Base-by-base conservation (phyloP, 2,888 invertebrate species). In the Synergus japonicus region DNA sequence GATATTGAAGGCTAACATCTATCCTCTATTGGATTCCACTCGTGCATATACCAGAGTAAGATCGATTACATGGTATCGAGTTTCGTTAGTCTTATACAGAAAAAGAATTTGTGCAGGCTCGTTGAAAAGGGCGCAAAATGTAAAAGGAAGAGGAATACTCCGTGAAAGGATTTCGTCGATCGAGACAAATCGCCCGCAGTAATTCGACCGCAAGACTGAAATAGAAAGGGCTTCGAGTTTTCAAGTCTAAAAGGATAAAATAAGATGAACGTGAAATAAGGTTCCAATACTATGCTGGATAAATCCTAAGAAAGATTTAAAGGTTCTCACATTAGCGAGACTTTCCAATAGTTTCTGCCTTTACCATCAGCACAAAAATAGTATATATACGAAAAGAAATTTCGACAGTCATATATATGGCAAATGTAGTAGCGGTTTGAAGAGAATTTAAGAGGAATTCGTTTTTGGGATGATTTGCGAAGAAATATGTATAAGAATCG, bases 61-160 rank as follows among this genome's bases (percentile, higher is more conserved):
- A 69, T 69, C 69, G 69, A 69, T 69, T 69, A 69, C 69, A 49
- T 69, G 49, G 69, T 69, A 69, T 69, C 49, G 69, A 69, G 69
- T 69, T 69, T 69, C 69, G 69, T 69, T 69, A 69, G 69, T 69
- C 49, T 69, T 69, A 69, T 69, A 69, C 49, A 69, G 69, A 29
- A 69, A 69, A 69, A 69, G 69, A 69, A 54, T 49, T 69, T 49
- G 69, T 69, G 46, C 49, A 69, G 69, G 46, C n/a, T 69, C 3
- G 13, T 29, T 46, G 49, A 46, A 69, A 69, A 49, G 49, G 49
- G 49, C 49, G 69, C 46, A 46, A 49, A 54, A 54, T 15, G 15
- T 49, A 69, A 69, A 49, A 49, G n/a, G 49, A 29, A 46, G 49
- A 69, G 18, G n/a, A n/a, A 46, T 46, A 12, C 22, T 37, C 29